Percentiles rank a stretch among this genome's conserved stretches.
These are phyloP conservation scores for Macropodus opercularis DNA, from an alignment of 2,797 vertebrate genomes.

Conservation along the genomic window DNA sequence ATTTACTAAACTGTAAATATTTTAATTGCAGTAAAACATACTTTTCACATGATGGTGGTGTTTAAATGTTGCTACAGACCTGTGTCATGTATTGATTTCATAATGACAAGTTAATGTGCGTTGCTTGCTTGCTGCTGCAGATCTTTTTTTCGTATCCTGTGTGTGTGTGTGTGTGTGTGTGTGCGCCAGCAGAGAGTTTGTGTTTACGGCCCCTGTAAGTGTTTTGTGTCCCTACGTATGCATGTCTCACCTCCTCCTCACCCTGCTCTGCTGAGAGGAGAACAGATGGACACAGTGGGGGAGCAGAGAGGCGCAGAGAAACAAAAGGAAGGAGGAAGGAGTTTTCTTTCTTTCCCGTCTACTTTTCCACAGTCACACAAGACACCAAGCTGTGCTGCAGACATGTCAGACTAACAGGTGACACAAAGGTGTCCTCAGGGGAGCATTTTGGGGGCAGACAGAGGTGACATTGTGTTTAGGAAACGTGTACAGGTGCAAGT, in stretches of 20 bases:
- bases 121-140: not conserved
- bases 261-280: constrained; percentile 67
- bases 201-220: constrained; percentile 66
- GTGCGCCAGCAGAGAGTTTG: constrained; percentile 40
- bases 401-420: constrained; percentile 74
- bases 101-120: constrained; percentile 1
- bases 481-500: constrained; percentile 30
- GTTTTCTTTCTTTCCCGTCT: constrained; percentile 41
- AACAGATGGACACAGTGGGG: constrained; percentile 75
- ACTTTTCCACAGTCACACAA: constrained; percentile 35
- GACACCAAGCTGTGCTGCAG: constrained; percentile 51
- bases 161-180: not conserved
- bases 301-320: constrained; percentile 46
- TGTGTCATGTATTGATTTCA: constrained; percentile 2
- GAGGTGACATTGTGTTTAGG: constrained; percentile 47
- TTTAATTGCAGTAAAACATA: not conserved
- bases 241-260: constrained; percentile 74
- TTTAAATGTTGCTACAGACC: not conserved
- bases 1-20: not conserved
- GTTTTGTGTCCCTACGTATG: constrained; percentile 56
- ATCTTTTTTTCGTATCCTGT: constrained; percentile 2
- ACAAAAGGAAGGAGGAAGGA: constrained; percentile 65
- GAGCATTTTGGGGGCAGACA: constrained; percentile 37
- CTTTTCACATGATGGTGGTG: not conserved
- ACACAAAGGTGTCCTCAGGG: constrained; percentile 54